Percentiles rank a stretch among this genome's conserved stretches.
These are phyloP conservation scores for Melanotus villosus DNA, from an alignment of 2,888 invertebrate species.

Conservation along the genomic window DNA sequence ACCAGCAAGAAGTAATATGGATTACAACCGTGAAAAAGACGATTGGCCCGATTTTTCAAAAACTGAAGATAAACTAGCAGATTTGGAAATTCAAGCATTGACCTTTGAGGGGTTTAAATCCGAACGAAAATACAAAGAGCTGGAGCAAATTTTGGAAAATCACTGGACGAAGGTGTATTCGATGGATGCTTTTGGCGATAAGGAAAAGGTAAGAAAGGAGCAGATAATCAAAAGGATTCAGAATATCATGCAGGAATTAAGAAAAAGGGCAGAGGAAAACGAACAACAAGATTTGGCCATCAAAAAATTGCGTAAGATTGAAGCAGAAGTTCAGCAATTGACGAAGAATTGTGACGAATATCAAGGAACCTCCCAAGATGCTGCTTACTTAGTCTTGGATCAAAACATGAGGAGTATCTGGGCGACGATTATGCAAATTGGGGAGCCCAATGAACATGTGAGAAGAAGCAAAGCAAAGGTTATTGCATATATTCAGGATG, in stretches of 20 bases:
- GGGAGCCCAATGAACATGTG: conserved; percentile 38
- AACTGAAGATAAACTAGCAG: conserved; percentile 42
- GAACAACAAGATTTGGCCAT: conserved; percentile 35
- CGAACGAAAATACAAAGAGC: conserved; percentile 45
- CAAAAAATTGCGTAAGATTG: conserved; percentile 42
- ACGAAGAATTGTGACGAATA: conserved; percentile 39
- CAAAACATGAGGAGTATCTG: conserved; percentile 46
- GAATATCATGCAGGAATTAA: conserved; percentile 44
- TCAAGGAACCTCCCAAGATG: conserved; percentile 33
- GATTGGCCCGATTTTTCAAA: conserved; percentile 9
- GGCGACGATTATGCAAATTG: conserved; percentile 45
- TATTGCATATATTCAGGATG: conserved; percentile 46
- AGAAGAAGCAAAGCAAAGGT: conserved; percentile 38
- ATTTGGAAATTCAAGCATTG: conserved; percentile 45
- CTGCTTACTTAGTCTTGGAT: conserved; percentile 41
- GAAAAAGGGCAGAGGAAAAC: conserved; percentile 47
- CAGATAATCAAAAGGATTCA: conserved; percentile 43
- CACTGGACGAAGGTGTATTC: conserved; percentile 46
- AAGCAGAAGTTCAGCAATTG: conserved; percentile 41
- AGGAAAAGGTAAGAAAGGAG: conserved; percentile 37
- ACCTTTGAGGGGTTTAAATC: conserved; percentile 47
- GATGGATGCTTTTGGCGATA: conserved; percentile 33
- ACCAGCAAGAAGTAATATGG: not conserved
- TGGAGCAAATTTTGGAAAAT: conserved; percentile 46
- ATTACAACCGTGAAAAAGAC: not conserved